These are phyloP conservation scores for Cosmia trapezina DNA, from an alignment of 2,888 invertebrate genomes.

Conservation along the genomic window DNA sequence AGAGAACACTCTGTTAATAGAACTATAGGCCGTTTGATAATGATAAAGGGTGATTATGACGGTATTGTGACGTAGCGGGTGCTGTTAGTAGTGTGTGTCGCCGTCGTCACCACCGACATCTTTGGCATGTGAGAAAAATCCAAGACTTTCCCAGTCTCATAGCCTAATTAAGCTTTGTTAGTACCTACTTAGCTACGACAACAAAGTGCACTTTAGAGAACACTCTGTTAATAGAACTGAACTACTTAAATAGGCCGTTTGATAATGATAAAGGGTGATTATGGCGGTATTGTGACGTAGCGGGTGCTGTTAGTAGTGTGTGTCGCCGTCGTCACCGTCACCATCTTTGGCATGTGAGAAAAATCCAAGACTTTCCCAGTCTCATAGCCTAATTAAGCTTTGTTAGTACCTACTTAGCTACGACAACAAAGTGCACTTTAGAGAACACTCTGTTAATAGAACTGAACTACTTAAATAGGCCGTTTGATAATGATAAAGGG, in stretches of 20 bases:
- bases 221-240: background rate
- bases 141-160: no score
- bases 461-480: background rate
- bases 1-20: background rate
- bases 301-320: constrained; percentile 26
- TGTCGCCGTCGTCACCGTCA: constrained; percentile 47
- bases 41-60: constrained; percentile 30
- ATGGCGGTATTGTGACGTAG: constrained; percentile 28
- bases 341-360: background rate
- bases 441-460: background rate
- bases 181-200: background rate
- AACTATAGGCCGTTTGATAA: background rate
- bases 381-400: background rate
- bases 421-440: background rate
- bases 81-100: constrained; percentile 39
- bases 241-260: background rate
- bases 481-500: constrained; percentile 1
- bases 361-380: no score
- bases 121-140: background rate
- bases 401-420: background rate
- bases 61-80: constrained; percentile 30
- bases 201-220: background rate
- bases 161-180: background rate
- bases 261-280: constrained; percentile 28
- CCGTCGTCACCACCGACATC: constrained; percentile 57